phyloP scores from a whole-genome alignment of 2,113 vertebrate species.

The Terrapene triunguis region DNA sequence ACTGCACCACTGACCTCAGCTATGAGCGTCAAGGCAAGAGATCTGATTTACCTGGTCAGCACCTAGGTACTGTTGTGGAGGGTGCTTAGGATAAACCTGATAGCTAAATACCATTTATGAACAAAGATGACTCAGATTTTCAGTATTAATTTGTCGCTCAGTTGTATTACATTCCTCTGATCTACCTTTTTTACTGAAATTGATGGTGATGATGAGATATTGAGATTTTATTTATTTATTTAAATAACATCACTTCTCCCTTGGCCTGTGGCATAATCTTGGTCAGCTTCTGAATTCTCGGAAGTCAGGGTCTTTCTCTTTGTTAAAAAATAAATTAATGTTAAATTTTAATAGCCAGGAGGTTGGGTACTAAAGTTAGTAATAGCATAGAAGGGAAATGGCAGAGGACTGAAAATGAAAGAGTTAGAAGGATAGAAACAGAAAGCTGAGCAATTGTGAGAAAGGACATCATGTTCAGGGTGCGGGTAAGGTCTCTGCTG shows the following conservation, averaged over 20 bases:
- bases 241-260: background rate
- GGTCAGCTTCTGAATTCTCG: background rate
- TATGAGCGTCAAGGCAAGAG: background rate
- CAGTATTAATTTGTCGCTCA: rapidly evolving
- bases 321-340: background rate
- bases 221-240: background rate
- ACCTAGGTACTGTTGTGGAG: background rate
- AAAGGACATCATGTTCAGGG: conserved; percentile 18
- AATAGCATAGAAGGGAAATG: background rate
- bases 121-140: background rate
- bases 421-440: conserved; percentile 40
- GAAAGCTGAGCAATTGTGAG: conserved; percentile 54
- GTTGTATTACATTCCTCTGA: rapidly evolving
- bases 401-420: conserved; percentile 27
- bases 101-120: background rate
- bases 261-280: background rate
- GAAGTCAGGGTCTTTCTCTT: background rate
- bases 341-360: background rate
- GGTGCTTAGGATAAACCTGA: background rate
- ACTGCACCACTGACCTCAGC: background rate
- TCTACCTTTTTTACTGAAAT: background rate
- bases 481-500: background rate
- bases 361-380: background rate
- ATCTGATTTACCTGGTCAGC: background rate
- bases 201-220: background rate